A percentile compares a stretch with the other conserved stretches of the same genome.
These are phyloP conservation scores for Notoglanidium macrostoma DNA, from an alignment of 2,797 vertebrate species.

Conservation along the genomic window DNA sequence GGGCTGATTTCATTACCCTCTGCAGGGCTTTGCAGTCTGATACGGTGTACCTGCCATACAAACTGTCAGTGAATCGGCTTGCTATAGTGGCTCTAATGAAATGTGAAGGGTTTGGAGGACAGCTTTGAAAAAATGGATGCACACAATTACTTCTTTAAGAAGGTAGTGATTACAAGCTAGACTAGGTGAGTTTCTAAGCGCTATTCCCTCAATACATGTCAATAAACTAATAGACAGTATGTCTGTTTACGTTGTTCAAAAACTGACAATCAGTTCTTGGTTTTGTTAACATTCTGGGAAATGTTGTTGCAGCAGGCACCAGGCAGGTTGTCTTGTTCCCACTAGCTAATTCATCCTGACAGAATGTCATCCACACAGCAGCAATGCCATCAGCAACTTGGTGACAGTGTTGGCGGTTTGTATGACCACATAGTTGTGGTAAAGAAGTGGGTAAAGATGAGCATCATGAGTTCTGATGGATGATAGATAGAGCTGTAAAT, in stretches of 20 bases:
- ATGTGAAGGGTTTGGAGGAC: neutral
- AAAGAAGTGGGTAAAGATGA: neutral
- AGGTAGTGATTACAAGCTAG: neutral
- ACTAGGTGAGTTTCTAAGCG: neutral
- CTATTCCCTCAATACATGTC: neutral
- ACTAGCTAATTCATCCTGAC: neutral
- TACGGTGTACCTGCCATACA: constrained; percentile 12
- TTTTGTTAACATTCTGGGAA: neutral
- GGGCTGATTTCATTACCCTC: constrained; percentile 28
- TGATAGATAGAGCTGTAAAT: neutral
- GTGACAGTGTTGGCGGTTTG: constrained; percentile 3
- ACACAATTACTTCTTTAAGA: neutral
- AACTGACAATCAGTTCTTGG: neutral
- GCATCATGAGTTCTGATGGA: neutral
- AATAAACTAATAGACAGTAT: neutral
- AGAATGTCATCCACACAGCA: constrained; percentile 18
- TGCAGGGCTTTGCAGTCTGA: constrained; percentile 21
- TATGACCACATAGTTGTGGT: constrained; percentile 2
- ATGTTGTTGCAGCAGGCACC: neutral
- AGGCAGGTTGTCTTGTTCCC: neutral
- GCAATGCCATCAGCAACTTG: neutral
- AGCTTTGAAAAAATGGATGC: neutral
- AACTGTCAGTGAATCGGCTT: neutral
- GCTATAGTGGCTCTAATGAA: neutral
- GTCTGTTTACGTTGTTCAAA: neutral